Evolutionary conservation across 1,140 invertebrate species (phyloP), one percentile per base, ranked within the genome.

Genomic region (Philaenus spumarius): DNA sequence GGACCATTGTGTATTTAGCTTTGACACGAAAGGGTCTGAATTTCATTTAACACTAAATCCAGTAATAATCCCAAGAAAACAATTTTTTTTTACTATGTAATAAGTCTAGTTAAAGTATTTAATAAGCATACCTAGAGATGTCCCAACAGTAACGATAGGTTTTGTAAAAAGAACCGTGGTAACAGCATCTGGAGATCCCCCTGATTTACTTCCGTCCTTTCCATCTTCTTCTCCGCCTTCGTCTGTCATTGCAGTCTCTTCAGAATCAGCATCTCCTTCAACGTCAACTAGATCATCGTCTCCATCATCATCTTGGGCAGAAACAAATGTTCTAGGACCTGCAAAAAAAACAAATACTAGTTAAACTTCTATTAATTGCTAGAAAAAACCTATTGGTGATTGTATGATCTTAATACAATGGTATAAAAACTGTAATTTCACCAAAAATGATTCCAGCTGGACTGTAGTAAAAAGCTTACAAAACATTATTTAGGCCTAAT

Each of bases 161-260:
- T 91, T 92, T 3, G 89, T 94, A 71, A 99, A 98, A 39, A 97
- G 76, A 67, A 98, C 85, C 19, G 84, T 87, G 0, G 94, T 93
- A 67, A 96, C 93, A 35, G 90, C 90, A 81, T 97, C 88, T 30
- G 89, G 85, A 0, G 93, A 95, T n/a, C 54, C 54, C 2, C 43
- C 54, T 26, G 34, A 30, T 55, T 24, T 46, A 5, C 54, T 37
- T n/a, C 59, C 52, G 37, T 62, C 59, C 51, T 62, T 60, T 35
- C 53, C 57, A 9, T 55, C 59, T 24, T 55, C 60, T 34, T 37
- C 57, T 45, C 59, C 62, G 14, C 55, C 62, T 52, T 64, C 62
- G 1, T 57, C 63, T 19, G 58, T 58, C 24, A 66, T 61, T 22
- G 59, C 60, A 37, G 59, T 66, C 37, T 67, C 66, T 35, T 67